Percentiles rank a stretch among this genome's conserved stretches.
These are phyloP conservation scores for Phyllostomus hastatus DNA, from an alignment of 2,113 vertebrate genomes.

Conservation along the genomic window DNA sequence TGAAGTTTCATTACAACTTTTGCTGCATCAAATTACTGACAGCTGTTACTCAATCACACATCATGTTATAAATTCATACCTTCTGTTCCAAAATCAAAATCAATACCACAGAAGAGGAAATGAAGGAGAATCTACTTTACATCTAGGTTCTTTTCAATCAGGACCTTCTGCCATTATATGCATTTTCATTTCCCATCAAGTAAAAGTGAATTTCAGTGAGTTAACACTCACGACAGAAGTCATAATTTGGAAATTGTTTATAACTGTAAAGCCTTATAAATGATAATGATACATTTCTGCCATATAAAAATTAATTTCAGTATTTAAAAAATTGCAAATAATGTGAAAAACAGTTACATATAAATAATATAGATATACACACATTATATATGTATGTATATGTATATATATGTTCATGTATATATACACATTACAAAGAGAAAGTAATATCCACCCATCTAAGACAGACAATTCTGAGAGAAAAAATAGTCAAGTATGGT, in stretches of 20 bases:
- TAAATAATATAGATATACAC: not conserved
- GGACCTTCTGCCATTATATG: not conserved
- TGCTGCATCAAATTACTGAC: not conserved
- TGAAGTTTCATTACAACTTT: conserved; percentile 38
- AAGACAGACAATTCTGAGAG: not conserved
- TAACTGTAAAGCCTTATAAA: not conserved
- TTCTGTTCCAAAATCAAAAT: conserved; percentile 31
- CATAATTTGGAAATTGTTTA: not conserved
- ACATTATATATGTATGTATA: not conserved
- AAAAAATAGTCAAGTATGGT: not conserved
- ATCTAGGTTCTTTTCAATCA: not conserved
- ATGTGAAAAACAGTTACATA: not conserved
- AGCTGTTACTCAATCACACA: conserved; percentile 48
- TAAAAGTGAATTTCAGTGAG: not conserved
- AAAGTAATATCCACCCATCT: not conserved
- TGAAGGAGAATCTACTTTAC: not conserved
- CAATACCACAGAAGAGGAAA: conserved; percentile 9
- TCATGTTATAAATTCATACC: conserved; percentile 43
- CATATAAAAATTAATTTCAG: not conserved
- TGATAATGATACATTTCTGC: not conserved
- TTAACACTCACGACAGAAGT: not conserved
- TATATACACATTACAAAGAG: not conserved
- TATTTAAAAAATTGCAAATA: not conserved
- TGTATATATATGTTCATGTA: too few relatives aligned
- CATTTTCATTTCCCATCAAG: conserved; percentile 1